These are phyloP conservation scores for Diceros bicornis DNA, from an alignment of 2,797 vertebrate genomes.

Conservation along the genomic window DNA sequence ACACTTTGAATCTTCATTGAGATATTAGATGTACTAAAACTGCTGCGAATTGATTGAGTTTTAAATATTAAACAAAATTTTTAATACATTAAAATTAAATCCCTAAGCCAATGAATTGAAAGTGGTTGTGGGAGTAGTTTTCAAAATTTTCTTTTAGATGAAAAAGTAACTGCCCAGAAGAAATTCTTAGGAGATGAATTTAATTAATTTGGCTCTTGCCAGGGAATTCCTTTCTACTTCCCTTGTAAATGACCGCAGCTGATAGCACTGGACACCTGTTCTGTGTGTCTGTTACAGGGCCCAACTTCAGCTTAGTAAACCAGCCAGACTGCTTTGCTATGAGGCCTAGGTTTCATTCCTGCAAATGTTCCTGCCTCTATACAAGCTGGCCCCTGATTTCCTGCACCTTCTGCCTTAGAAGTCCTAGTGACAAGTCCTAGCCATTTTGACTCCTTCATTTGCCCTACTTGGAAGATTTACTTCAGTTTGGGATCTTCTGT, in stretches of 20 bases:
- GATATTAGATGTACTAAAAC: slow-evolving; percentile 8
- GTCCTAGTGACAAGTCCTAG: not conserved
- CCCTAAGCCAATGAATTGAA: not conserved
- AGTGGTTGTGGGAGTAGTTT: not conserved
- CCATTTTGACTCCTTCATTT: not conserved
- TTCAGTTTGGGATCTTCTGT: not conserved
- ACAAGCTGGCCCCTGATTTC: not conserved
- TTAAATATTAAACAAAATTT: slow-evolving; percentile 29
- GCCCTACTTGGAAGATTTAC: not conserved
- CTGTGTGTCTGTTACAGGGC: not conserved
- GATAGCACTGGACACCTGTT: not conserved
- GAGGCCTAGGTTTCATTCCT: not conserved
- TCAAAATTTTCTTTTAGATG: slow-evolving; percentile 4
- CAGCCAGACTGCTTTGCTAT: not conserved
- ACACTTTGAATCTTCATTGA: slow-evolving; percentile 2
- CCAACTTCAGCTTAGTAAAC: not conserved
- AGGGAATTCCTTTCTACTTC: not conserved
- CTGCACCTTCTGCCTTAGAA: not conserved
- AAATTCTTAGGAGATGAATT: slow-evolving; percentile 31
- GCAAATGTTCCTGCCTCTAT: not conserved
- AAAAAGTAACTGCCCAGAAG: not conserved
- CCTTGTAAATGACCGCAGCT: not conserved
- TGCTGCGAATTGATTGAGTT: not conserved
- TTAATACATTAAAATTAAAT: not conserved
- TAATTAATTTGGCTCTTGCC: slow-evolving; percentile 14